These are phyloP conservation scores for Polyergus mexicanus DNA, from an alignment of 1,140 invertebrate genomes.

Conservation along the genomic window DNA sequence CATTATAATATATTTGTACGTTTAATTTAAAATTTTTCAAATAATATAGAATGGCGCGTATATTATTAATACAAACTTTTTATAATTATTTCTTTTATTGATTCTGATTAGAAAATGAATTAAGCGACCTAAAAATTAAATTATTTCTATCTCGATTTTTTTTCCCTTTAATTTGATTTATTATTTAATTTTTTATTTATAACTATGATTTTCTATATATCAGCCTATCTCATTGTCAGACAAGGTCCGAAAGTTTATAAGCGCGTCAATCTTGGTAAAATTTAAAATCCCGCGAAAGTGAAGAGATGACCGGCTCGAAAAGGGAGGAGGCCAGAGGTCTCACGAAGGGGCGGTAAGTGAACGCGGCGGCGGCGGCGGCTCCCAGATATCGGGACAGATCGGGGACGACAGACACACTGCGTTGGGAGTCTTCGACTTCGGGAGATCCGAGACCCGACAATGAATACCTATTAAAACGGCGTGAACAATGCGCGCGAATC, in stretches of 20 bases:
- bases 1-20: not conserved
- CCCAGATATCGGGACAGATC: constrained; percentile 74
- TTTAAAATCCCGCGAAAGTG: constrained; percentile 7
- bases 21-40: not conserved
- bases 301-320: not conserved
- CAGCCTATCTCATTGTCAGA: not conserved
- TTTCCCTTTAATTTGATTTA: not conserved
- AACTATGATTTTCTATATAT: not conserved
- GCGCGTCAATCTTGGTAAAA: not conserved
- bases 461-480: constrained; percentile 85
- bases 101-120: not conserved
- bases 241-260: not conserved
- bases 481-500: constrained; percentile 82
- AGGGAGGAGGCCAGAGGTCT: too few relatives aligned
- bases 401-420: constrained; percentile 66
- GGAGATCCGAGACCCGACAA: constrained; percentile 79
- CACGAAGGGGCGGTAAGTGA: not conserved
- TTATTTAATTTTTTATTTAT: not conserved
- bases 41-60: not conserved
- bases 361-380: constrained; percentile 61
- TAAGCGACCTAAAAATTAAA: not conserved
- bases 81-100: too few relatives aligned
- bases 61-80: not conserved
- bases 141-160: not conserved
- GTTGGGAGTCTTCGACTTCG: constrained; percentile 64